Conservation (phyloP, 2,113 vertebrate genomes). For the Sialia sialis region DNA sequence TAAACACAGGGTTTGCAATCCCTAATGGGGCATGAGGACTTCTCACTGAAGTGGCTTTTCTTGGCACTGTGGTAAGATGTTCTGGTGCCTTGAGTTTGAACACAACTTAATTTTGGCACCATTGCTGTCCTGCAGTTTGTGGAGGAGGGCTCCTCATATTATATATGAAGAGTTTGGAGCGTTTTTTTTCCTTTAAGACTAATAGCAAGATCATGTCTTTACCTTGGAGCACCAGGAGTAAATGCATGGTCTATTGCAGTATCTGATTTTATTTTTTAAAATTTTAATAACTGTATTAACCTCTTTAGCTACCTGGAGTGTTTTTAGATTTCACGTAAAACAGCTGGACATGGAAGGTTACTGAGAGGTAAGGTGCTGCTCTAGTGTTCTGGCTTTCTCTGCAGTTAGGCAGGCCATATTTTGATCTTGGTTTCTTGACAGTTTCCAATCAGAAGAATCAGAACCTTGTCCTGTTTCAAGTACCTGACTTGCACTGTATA, state of each 20-base stretch:
- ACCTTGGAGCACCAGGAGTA: not conserved
- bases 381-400: not conserved
- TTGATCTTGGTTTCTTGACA: not conserved
- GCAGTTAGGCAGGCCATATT: not conserved
- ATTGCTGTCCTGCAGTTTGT: rapidly evolving
- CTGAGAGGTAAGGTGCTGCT: not conserved
- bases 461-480: not conserved
- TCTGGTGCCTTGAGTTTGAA: not conserved
- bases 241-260: not conserved
- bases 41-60: not conserved
- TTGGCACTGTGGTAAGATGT: not conserved
- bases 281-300: not conserved
- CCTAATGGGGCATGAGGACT: not conserved
- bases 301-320: not conserved
- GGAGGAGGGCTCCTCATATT: not conserved
- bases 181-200: not conserved
- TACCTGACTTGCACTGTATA: not conserved
- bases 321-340: not conserved
- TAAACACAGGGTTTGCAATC: constrained; percentile 21
- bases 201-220: not conserved
- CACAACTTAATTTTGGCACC: not conserved
- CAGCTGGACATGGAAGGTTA: not conserved
- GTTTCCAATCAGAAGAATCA: not conserved
- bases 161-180: not conserved
- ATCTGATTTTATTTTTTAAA: not conserved